Base-by-base conservation (phyloP, 2,888 invertebrate species). In the Drosophila prolongata region DNA sequence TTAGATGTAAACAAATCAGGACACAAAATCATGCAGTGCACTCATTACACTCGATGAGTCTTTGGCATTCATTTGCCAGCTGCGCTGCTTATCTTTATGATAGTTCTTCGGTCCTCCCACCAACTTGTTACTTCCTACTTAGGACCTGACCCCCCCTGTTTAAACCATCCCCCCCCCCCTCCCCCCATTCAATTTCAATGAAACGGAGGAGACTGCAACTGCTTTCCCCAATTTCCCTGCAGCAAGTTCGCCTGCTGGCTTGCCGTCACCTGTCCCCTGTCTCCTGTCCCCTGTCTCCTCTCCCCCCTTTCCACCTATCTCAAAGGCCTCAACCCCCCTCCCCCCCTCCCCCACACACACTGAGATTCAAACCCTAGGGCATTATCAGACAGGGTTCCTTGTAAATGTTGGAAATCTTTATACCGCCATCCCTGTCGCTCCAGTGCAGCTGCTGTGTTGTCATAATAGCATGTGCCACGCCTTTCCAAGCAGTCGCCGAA, bases 391-490 rank as follows among this genome's bases (percentile, higher is more conserved):
- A 64, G 70, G 77, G 64, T 62, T 64, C 49, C 35, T 44, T 49
- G 49, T 49, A 49, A 49, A 13, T 16, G 34, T 5, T 49, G 13
- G 16, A 34, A 13, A 34, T 49, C 49, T 13, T 35, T 40, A 24
- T 66, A 38, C 35, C 54, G 60, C 43, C 37, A 40, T 43, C 27
- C 56, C 19, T 24, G 30, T 66, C 50, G 35, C 46, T 55, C 30
- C 9, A 19, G 53, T 43, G 52, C 50, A 47, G 43, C 50, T 54
- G 52, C 34, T 71, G 42, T 73, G 84, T 68, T 82, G 79, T 81
- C 82, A 85, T 84, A 82, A 82, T 84, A 74, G 74, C 79, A 62
- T 54, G 56, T 56, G 68, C 71, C 71, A 70, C 56, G 65, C 68
- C 58, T 49, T 52, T 14, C 40, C 64, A 37, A 56, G 59, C 47